Evolutionary conservation across 1,140 invertebrate genomes (phyloP), one percentile per base, ranked within the genome.

Genomic region (Antheraea mylitta): DNA sequence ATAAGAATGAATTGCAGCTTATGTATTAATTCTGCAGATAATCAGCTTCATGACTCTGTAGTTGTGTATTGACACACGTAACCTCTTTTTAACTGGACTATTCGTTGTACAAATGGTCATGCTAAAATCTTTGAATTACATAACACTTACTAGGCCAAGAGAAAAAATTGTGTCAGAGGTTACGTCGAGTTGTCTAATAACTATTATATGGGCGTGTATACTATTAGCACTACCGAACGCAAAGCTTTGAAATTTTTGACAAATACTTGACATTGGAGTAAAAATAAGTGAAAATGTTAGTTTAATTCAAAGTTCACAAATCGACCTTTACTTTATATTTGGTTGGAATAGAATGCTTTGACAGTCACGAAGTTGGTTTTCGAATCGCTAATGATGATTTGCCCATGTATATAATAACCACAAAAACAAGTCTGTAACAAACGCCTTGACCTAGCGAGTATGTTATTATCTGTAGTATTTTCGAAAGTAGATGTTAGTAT

Each of bases 101-200:
- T 73, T 59, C 70, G 79, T 81, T 83, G 83, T 78, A 81, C 80
- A 82, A 82, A 79, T 76, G 73, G 74, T 82, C 70, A 80, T 74
- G 69, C 74, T 79, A 13, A 64, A 70, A 75, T 69, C 16, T 72
- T 75, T 65, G 42, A 48, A 74, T 89, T 87, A 76, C 82, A 80
- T 83, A 87, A 89, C 60, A 69, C 65, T 81, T 82, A 79, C 77
- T 86, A 76, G 80, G 83, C 81, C 82, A 74, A 68, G 64, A 73
- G 75, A 74, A 75, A 77, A 37, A 62, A 66, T 65, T 65, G 18
- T 65, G 64, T 65, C 64, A 65, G 38, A 65, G 64, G 64, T 48
- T 53, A 22, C 3, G 64, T 48, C 18, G 11, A 18, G n/a, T 65
- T 45, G 37, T 19, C 45, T 16, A 13, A 53, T 53, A 53, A 53